These are phyloP conservation scores for Oreocharis arfaki DNA, from an alignment of 2,113 vertebrate species.

Conservation along the genomic window DNA sequence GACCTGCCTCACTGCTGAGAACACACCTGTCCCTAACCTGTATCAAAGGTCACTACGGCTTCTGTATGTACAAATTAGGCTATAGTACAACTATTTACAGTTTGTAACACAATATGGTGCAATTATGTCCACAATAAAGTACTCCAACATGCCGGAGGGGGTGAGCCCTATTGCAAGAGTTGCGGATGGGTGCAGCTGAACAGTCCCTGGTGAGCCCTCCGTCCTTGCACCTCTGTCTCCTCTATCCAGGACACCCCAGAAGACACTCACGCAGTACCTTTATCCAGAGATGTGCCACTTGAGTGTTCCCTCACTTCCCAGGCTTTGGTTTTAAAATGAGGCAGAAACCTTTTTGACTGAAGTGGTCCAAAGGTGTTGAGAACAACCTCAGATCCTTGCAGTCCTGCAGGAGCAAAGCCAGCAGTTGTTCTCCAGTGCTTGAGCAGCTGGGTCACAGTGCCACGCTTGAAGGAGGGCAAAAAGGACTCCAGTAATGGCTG, in stretches of 20 bases:
- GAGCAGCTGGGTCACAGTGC: background rate
- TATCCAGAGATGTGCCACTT: background rate
- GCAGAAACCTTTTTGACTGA: background rate
- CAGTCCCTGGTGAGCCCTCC: background rate
- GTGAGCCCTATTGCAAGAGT: background rate
- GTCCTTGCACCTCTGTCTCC: background rate
- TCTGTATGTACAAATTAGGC: constrained; percentile 36
- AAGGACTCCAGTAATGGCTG: background rate
- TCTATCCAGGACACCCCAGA: background rate
- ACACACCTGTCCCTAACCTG: constrained; percentile 68
- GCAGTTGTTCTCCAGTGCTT: background rate
- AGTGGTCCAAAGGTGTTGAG: background rate
- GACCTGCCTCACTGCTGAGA: constrained; percentile 55
- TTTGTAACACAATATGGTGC: constrained; percentile 45
- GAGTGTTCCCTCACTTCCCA: background rate
- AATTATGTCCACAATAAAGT: background rate
- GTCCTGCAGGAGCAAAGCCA: background rate
- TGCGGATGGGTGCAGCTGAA: background rate
- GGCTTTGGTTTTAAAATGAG: background rate
- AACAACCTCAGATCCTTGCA: background rate
- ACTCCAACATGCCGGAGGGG: background rate
- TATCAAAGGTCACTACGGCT: constrained; percentile 69
- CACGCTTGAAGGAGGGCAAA: background rate
- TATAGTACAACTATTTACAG: constrained; percentile 60
- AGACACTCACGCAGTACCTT: background rate